phyloP scores from a whole-genome alignment of 2,888 invertebrate species.

The Pediacus dermestoides region DNA sequence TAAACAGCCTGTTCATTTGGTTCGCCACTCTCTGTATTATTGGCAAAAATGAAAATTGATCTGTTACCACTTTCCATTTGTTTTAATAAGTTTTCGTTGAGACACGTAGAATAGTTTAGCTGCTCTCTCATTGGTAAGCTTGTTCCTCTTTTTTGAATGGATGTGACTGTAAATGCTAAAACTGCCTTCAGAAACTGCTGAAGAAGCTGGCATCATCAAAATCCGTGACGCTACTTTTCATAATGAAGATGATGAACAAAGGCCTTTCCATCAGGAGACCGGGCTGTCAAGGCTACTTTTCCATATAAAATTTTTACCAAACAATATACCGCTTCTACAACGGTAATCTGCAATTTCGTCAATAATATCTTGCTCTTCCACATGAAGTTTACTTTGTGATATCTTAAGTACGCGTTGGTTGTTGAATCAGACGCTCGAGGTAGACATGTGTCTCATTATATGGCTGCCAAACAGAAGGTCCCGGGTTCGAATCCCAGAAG shows the following conservation, averaged over 20 bases:
- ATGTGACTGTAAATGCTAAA: conserved; percentile 8
- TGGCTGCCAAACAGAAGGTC: no score
- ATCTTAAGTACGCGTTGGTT: no score
- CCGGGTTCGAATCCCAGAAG: no score
- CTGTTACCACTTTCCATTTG: no score
- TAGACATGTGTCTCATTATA: no score
- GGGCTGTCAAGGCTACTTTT: conserved; percentile 12
- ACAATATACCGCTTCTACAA: conserved; percentile 12
- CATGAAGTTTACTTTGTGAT: conserved; percentile 5
- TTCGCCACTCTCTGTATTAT: no score
- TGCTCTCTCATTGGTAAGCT: conserved; percentile 6
- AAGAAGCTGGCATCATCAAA: conserved; percentile 14
- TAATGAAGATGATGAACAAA: conserved; percentile 14
- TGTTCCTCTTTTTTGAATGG: conserved; percentile 5
- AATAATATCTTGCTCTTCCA: conserved; percentile 9
- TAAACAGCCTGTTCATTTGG: no score
- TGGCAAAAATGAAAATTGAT: conserved; percentile 7
- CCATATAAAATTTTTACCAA: conserved; percentile 11
- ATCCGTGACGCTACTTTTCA: conserved; percentile 8
- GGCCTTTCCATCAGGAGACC: conserved; percentile 12
- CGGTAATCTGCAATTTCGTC: conserved; percentile 13
- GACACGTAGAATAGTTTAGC: conserved; percentile 8
- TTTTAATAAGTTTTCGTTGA: conserved; percentile 7
- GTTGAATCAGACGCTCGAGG: no score
- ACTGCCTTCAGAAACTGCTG: conserved; percentile 6